Evolutionary conservation across 2,888 invertebrate genomes (phyloP).

Genomic region (Erebia aethiops): DNA sequence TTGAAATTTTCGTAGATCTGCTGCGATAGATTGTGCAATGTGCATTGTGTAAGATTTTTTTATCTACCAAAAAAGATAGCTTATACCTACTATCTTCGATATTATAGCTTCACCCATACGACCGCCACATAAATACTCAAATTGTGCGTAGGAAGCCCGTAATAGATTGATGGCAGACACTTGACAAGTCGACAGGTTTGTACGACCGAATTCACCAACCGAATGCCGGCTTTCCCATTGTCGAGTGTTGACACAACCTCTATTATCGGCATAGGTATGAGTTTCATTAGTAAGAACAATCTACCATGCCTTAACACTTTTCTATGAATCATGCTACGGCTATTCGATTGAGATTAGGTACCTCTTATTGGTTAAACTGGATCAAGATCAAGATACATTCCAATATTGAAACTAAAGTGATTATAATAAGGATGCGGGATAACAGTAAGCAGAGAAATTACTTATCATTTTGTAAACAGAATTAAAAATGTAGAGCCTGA

Average conservation of each 20-base stretch:
- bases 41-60: background rate
- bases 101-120: slow-evolving; percentile 1
- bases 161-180: slow-evolving; percentile 35
- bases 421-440: too few relatives aligned
- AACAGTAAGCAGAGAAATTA: too few relatives aligned
- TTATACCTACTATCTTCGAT: background rate
- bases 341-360: too few relatives aligned
- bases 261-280: background rate
- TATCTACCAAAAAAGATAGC: background rate
- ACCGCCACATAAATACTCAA: slow-evolving; percentile 16
- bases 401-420: too few relatives aligned
- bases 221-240: slow-evolving; percentile 44
- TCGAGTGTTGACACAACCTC: slow-evolving; percentile 36
- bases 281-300: too few relatives aligned
- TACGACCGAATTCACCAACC: slow-evolving; percentile 46
- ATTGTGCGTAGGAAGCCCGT: slow-evolving; percentile 28
- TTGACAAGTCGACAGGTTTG: slow-evolving; percentile 35
- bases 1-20: background rate
- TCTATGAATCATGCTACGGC: too few relatives aligned
- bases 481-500: too few relatives aligned
- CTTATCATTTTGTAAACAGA: too few relatives aligned
- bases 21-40: background rate
- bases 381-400: too few relatives aligned
- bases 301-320: too few relatives aligned
- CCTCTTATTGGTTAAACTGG: too few relatives aligned